A percentile compares a stretch with the other conserved stretches of the same genome.
phyloP scores from a whole-genome alignment of 2,888 invertebrate genomes.

The Drosophila glabriapex region DNA sequence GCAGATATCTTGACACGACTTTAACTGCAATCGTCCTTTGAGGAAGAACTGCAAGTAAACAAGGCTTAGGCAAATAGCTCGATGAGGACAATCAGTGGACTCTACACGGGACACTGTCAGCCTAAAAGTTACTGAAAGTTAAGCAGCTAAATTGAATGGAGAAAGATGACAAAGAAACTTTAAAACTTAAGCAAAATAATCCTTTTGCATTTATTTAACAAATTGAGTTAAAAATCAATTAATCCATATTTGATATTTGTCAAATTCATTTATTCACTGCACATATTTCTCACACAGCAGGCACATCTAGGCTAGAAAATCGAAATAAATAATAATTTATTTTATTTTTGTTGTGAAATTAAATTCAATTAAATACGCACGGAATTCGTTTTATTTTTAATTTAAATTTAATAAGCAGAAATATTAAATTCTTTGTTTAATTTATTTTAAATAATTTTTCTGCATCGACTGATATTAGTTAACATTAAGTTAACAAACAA shows the following conservation, averaged over 20 bases:
- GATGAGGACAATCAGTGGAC: neutral
- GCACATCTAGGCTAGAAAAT: no score
- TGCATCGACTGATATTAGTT: neutral
- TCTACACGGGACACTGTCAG: neutral
- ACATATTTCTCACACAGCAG: neutral
- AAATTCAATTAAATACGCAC: neutral
- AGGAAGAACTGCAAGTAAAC: neutral
- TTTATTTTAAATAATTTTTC: neutral
- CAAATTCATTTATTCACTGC: neutral
- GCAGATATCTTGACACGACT: neutral
- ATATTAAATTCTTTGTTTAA: neutral
- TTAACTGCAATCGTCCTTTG: neutral
- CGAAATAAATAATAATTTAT: neutral
- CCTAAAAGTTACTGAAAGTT: neutral
- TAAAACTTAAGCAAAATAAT: neutral
- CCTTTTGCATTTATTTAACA: neutral
- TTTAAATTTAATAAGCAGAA: neutral
- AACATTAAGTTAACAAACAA: neutral
- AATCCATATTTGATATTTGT: neutral
- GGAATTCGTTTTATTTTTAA: neutral
- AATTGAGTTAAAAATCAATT: neutral
- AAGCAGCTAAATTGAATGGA: neutral
- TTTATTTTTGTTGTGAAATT: neutral
- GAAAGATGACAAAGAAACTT: neutral
- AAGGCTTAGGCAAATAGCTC: neutral